Conservation (phyloP, 2,888 invertebrate species). For the Choreutis nemorana region DNA sequence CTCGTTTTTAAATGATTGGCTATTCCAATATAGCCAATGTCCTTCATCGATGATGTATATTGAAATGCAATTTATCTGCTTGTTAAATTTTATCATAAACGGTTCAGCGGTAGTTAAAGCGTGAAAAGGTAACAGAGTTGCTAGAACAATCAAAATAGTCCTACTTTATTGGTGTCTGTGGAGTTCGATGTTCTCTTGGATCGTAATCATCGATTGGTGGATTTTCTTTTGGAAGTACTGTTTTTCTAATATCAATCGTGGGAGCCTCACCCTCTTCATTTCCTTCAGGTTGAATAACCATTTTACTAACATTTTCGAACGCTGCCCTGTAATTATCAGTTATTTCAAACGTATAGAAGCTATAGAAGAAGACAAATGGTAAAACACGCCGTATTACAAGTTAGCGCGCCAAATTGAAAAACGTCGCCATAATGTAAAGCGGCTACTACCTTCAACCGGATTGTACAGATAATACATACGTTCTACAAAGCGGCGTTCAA, state of each 20-base stretch:
- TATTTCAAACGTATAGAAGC: too few relatives aligned
- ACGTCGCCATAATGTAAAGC: too few relatives aligned
- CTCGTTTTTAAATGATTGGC: too few relatives aligned
- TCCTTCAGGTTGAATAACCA: constrained; percentile 13
- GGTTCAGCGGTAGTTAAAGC: not conserved
- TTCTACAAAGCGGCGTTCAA: too few relatives aligned
- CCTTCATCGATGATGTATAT: too few relatives aligned
- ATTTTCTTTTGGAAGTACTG: constrained; percentile 15
- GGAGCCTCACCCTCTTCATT: constrained; percentile 7
- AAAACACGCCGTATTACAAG: too few relatives aligned
- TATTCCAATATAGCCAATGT: too few relatives aligned
- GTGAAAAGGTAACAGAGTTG: not conserved
- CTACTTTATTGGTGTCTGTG: constrained; percentile 25
- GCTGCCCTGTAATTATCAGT: constrained; percentile 35
- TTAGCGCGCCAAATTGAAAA: too few relatives aligned
- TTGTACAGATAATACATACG: too few relatives aligned
- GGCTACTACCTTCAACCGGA: too few relatives aligned
- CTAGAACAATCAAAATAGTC: constrained; percentile 1
- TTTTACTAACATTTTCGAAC: constrained; percentile 24
- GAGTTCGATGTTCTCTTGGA: constrained; percentile 23
- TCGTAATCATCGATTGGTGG: constrained; percentile 18
- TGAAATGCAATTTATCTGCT: not conserved
- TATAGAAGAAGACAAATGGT: too few relatives aligned
- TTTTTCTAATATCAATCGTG: constrained; percentile 21
- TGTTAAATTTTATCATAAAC: not conserved